Evolutionary conservation across 2,797 vertebrate species (phyloP).

Genomic region (Botia almorhae): DNA sequence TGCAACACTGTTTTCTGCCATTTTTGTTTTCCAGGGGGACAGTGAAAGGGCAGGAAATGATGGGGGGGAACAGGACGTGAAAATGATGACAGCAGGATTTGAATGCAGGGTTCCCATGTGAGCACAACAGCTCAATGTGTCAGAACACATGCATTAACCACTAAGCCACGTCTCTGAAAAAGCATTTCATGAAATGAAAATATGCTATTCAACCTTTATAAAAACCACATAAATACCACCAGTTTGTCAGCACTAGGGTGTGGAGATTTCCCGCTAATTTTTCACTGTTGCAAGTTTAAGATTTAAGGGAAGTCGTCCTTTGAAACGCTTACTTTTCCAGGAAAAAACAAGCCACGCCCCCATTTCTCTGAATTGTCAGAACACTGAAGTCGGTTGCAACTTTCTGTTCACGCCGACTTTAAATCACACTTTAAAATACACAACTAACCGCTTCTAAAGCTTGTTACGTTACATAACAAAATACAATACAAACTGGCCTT

Average conservation of each 20-base stretch:
- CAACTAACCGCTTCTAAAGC: too few relatives aligned
- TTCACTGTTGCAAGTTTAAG: not conserved
- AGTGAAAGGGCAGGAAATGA: conserved; percentile 19
- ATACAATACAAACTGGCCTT: too few relatives aligned
- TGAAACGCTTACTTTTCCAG: too few relatives aligned
- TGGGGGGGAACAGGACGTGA: not conserved
- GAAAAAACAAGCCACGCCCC: too few relatives aligned
- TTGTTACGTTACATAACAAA: too few relatives aligned
- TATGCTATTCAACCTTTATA: not conserved
- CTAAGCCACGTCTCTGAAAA: too few relatives aligned
- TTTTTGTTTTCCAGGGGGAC: not conserved
- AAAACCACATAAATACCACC: not conserved
- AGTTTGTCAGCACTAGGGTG: conserved; percentile 17
- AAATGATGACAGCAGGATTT: not conserved
- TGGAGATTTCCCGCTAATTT: conserved; percentile 11
- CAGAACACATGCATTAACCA: too few relatives aligned
- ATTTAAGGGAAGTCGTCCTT: not conserved
- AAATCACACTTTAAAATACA: too few relatives aligned
- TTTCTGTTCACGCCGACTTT: too few relatives aligned
- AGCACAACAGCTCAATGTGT: not conserved
- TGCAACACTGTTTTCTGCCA: conserved; percentile 33
- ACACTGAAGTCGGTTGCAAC: too few relatives aligned
- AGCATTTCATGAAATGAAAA: too few relatives aligned
- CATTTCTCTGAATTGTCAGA: too few relatives aligned
- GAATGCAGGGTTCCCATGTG: not conserved